A percentile compares a stretch with the other conserved stretches of the same genome.
These are phyloP conservation scores for Acipenser transmontanus DNA, from an alignment of 2,797 vertebrate species.

Conservation along the genomic window DNA sequence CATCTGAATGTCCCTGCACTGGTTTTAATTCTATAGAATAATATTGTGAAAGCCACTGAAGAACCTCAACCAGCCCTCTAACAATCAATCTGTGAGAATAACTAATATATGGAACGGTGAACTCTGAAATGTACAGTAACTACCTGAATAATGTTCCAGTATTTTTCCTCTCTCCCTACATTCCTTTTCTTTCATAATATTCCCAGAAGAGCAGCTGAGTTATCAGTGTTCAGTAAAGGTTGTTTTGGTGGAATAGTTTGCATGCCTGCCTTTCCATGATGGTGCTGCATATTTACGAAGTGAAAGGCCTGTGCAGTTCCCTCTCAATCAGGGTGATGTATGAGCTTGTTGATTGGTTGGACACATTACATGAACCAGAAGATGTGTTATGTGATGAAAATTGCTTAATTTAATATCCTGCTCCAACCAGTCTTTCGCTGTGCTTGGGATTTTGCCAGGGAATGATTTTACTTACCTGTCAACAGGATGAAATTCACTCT, in stretches of 20 bases:
- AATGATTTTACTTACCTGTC: conserved; percentile 28
- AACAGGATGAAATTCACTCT: neutral
- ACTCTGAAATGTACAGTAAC: too few relatives aligned
- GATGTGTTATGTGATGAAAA: conserved; percentile 77
- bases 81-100: too few relatives aligned
- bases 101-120: too few relatives aligned
- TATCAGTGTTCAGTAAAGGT: conserved; percentile 9
- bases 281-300: conserved; percentile 28
- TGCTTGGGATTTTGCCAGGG: conserved; percentile 34
- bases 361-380: conserved; percentile 84
- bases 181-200: neutral
- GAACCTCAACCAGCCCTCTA: too few relatives aligned
- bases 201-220: neutral
- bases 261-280: conserved; percentile 17
- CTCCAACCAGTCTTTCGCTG: conserved; percentile 42
- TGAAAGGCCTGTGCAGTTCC: conserved; percentile 35
- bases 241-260: neutral
- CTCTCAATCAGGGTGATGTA: conserved; percentile 68
- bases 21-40: too few relatives aligned
- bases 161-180: conserved; percentile 1
- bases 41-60: too few relatives aligned
- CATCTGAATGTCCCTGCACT: too few relatives aligned
- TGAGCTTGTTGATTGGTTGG: conserved; percentile 58
- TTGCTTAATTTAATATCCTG: conserved; percentile 63
- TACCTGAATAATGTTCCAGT: too few relatives aligned